These are phyloP conservation scores for Hypena proboscidalis DNA, from an alignment of 2,888 invertebrate species.

Conservation along the genomic window DNA sequence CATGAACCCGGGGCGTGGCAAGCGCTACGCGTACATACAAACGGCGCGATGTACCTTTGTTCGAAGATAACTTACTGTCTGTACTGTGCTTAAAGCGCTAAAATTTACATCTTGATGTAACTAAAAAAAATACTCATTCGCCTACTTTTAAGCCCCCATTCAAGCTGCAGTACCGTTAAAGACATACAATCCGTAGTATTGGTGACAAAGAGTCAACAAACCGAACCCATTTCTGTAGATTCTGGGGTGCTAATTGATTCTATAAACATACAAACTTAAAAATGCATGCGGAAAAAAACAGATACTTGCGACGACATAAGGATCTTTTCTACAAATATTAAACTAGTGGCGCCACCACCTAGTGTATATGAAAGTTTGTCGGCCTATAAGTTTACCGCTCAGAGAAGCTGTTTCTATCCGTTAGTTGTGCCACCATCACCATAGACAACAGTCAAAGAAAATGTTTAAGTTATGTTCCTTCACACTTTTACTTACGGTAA, in stretches of 20 bases:
- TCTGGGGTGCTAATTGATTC: conserved; percentile 70
- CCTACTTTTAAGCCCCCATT: conserved; percentile 29
- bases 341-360: no score
- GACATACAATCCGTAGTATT: conserved; percentile 38
- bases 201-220: conserved; percentile 58
- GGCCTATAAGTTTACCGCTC: conserved; percentile 52
- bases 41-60: no score
- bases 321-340: no score
- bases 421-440: conserved; percentile 59
- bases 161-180: conserved; percentile 44
- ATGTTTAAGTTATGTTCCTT: conserved; percentile 24
- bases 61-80: no score
- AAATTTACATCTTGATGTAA: no score
- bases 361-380: no score
- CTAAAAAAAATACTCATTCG: conserved; percentile 4
- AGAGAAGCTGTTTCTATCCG: conserved; percentile 58
- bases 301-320: no score
- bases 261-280: no score
- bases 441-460: conserved; percentile 32
- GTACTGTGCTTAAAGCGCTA: no score
- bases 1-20: no score
- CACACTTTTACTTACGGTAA: conserved; percentile 30
- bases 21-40: no score
- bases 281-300: no score
- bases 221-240: conserved; percentile 61